Percentiles rank a stretch among this genome's conserved stretches.
Evolutionary conservation across 1,140 invertebrate species (phyloP).

Genomic region (Drosophila rhopaloa): DNA sequence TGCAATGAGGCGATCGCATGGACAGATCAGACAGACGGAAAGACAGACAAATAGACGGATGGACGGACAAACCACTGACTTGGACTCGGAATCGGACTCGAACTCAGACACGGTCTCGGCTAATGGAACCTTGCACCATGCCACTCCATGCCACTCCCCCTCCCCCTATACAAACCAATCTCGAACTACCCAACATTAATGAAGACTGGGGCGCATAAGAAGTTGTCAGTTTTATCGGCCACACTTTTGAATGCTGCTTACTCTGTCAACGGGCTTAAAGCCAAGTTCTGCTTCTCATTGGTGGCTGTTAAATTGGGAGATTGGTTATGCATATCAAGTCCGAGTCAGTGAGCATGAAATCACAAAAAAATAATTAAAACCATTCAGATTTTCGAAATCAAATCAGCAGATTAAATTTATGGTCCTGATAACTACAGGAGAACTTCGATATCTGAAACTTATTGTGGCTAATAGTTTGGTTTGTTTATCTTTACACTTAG

Average conservation of each 20-base stretch:
- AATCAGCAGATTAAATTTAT: slow-evolving; percentile 20
- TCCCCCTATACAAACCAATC: background rate
- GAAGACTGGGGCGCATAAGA: slow-evolving; percentile 32
- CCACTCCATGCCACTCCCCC: slow-evolving; percentile 15
- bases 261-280: slow-evolving; percentile 38
- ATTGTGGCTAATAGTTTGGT: background rate
- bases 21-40: background rate
- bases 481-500: background rate
- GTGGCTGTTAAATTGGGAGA: slow-evolving; percentile 34
- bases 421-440: slow-evolving; percentile 14
- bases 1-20: slow-evolving; percentile 60
- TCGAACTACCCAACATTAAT: background rate
- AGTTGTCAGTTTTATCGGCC: slow-evolving; percentile 33
- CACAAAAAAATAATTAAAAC: slow-evolving; percentile 24
- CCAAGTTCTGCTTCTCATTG: slow-evolving; percentile 18
- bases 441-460: background rate
- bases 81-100: slow-evolving; percentile 21
- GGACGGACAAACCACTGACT: slow-evolving; percentile 5
- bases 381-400: slow-evolving; percentile 30
- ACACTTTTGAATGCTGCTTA: slow-evolving; percentile 42
- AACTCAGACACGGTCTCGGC: slow-evolving; percentile 48
- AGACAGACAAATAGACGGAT: background rate
- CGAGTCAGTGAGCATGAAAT: slow-evolving; percentile 17
- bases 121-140: slow-evolving; percentile 73
- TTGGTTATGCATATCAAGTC: slow-evolving; percentile 26